These are phyloP conservation scores for Neogobius melanostomus DNA, from an alignment of 2,113 vertebrate genomes.

Conservation along the genomic window DNA sequence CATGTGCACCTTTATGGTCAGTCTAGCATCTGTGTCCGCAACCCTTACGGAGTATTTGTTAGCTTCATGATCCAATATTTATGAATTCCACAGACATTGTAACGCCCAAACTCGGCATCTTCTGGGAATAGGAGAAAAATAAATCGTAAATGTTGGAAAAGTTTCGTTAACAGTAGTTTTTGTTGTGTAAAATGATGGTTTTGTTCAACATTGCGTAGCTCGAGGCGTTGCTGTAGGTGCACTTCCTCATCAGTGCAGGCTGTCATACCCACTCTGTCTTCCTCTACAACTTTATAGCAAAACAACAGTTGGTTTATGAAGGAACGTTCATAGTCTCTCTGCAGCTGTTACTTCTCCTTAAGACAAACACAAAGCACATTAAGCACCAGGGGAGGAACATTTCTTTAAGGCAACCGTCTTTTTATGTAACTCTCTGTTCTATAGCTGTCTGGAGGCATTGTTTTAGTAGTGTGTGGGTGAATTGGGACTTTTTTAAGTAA, in stretches of 20 bases:
- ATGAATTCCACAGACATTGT: not conserved
- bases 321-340: constrained; percentile 9
- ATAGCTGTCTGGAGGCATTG: constrained; percentile 27
- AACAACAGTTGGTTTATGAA: constrained; percentile 12
- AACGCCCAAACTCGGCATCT: not conserved
- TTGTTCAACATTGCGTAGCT: not conserved
- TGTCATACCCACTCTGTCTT: constrained; percentile 10
- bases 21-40: not conserved
- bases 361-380: constrained; percentile 16
- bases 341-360: constrained; percentile 27
- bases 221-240: constrained; percentile 15
- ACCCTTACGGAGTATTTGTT: not conserved
- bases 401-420: not conserved
- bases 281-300: constrained; percentile 20
- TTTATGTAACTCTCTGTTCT: constrained; percentile 12
- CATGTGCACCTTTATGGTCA: not conserved
- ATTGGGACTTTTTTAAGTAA: too few relatives aligned
- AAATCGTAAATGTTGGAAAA: not conserved
- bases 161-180: not conserved
- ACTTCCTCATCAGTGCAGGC: constrained; percentile 1
- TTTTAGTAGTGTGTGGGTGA: not conserved
- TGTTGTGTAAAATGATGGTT: constrained; percentile 2
- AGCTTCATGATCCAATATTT: not conserved
- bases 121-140: not conserved
- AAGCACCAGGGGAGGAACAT: not conserved